A percentile compares a stretch with the other conserved stretches of the same genome.
Evolutionary conservation across 2,888 invertebrate genomes (phyloP).

Genomic region (Celastrina argiolus): DNA sequence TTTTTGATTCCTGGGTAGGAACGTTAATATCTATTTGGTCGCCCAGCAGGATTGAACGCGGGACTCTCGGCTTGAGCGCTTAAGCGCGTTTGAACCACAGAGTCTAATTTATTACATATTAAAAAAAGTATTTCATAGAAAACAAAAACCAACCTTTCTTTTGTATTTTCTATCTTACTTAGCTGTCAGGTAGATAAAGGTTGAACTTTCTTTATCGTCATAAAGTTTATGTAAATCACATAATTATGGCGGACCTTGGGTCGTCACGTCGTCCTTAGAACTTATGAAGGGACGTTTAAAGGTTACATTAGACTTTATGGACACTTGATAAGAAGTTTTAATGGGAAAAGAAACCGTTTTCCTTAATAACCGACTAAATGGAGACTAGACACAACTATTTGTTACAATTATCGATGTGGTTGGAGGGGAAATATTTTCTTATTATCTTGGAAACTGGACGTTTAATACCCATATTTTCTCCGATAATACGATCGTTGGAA

Average conservation of each 20-base stretch:
- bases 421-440: constrained; percentile 5
- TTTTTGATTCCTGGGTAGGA: too few relatives aligned
- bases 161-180: too few relatives aligned
- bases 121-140: too few relatives aligned
- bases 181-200: not conserved
- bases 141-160: too few relatives aligned
- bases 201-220: not conserved
- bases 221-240: constrained; percentile 1
- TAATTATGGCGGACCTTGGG: not conserved
- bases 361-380: not conserved
- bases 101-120: too few relatives aligned
- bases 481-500: not conserved
- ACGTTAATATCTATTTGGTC: too few relatives aligned
- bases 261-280: constrained; percentile 4
- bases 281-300: not conserved
- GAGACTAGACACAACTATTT: not conserved
- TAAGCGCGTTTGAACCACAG: too few relatives aligned
- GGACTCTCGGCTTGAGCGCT: too few relatives aligned
- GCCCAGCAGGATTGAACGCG: too few relatives aligned
- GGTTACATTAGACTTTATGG: constrained; percentile 2
- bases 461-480: not conserved
- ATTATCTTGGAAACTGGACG: not conserved
- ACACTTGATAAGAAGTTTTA: constrained; percentile 14
- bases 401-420: not conserved
- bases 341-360: not conserved